A percentile compares a stretch with the other conserved stretches of the same genome.
Evolutionary conservation across 2,888 invertebrate genomes (phyloP).

Genomic region (Anodontia alba): DNA sequence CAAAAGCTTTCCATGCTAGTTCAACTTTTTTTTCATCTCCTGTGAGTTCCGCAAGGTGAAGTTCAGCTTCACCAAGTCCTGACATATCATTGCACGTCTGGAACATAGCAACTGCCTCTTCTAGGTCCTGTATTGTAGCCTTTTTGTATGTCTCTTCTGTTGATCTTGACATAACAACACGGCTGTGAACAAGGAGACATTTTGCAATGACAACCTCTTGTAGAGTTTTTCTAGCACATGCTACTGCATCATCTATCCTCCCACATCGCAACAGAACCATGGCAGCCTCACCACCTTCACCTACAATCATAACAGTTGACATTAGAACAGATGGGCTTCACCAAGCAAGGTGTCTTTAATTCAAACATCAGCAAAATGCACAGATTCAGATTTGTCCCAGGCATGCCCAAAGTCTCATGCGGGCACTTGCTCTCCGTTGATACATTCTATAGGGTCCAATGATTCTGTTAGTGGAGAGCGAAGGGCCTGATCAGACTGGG

Average conservation of each 20-base stretch:
- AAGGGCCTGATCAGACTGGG: too few species aligned
- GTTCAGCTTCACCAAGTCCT: constrained; percentile 50
- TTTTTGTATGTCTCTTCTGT: neutral
- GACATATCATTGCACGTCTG: constrained; percentile 45
- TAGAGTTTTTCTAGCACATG: constrained; percentile 57
- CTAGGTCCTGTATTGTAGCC: constrained; percentile 30
- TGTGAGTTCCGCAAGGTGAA: constrained; percentile 45
- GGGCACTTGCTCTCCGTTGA: too few species aligned
- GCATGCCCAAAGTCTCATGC: too few species aligned
- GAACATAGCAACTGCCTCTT: constrained; percentile 54
- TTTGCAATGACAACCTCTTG: constrained; percentile 62
- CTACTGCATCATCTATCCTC: constrained; percentile 53
- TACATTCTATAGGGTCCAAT: too few species aligned
- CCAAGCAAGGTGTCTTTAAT: too few species aligned
- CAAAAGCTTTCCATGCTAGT: constrained; percentile 62
- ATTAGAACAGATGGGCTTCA: too few species aligned
- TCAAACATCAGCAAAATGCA: too few species aligned
- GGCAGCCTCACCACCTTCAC: constrained; percentile 58
- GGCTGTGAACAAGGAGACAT: constrained; percentile 58
- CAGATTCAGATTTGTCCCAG: too few species aligned
- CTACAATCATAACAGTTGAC: too few species aligned
- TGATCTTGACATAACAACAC: constrained; percentile 53
- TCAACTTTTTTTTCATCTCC: constrained; percentile 38
- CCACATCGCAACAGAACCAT: constrained; percentile 66
- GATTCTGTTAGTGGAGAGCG: too few species aligned